Base-by-base conservation (phyloP, 2,113 vertebrate genomes). In the Eonycteris spelaea region DNA sequence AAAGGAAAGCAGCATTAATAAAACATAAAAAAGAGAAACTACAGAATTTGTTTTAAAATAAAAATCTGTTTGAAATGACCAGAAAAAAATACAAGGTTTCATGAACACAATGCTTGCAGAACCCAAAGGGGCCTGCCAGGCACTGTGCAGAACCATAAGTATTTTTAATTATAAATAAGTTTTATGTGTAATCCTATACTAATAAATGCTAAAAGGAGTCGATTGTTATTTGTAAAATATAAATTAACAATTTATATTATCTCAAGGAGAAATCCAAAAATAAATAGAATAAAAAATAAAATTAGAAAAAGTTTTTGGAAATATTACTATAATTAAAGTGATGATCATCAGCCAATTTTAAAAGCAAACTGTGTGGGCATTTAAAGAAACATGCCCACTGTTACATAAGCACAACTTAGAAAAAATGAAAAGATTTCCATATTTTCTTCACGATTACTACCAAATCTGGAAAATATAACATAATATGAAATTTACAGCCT, bases 121-220 rank as follows among this genome's bases (percentile, higher is more conserved):
- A 14, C 9, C 2, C 1, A 38, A n/a, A 43, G 6, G 7, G 40
- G 2, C 18, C 45, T 43, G 13, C 2, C 13, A 21, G 22, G 8
- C 3, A 30, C 26, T 45, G 15, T 38, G 21, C 4, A 80, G 10
- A 53, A 28, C 21, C 4, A 26, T 24, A 67, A 48, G 3, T 45
- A 74, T 65, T 86, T 74, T 73, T 28, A 74, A 35, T 68, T 30
- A 30, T n/a, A 19, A 48, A 53, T 35, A 71, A 43, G 11, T 35
- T 63, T 28, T 55, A 61, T 24, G 1, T 48, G 24, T 24, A 48
- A 82, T 30, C 61, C 11, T 80, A 21, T 24, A 33, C 7, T 43
- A 48, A 53, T 35, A 80, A 70, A 80, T 77, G n/a, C 19, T 45
- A 4, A 33, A 63, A 90, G 22, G 2, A 35, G 33, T 89, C 63